Conservation (phyloP, 2,797 vertebrate genomes). For the Antrozous pallidus region DNA sequence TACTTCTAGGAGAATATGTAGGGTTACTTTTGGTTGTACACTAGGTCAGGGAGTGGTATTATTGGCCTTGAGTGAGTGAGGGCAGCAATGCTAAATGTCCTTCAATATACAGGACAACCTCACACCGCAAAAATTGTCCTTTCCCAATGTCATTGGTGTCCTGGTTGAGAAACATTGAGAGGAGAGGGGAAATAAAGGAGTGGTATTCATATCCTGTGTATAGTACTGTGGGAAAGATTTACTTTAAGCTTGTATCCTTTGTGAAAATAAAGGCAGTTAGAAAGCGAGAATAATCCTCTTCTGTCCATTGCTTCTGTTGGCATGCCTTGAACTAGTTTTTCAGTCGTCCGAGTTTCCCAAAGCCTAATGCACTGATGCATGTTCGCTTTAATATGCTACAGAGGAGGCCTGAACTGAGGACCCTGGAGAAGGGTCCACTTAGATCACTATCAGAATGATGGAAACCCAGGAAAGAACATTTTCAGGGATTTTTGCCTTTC, state of each 20-base stretch:
- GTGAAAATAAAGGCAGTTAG: slow-evolving; percentile 6
- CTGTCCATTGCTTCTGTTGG: neutral
- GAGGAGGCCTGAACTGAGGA: neutral
- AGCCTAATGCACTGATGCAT: neutral
- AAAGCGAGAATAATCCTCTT: neutral
- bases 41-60: fast-evolving
- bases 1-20: neutral
- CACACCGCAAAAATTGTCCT: neutral
- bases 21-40: neutral
- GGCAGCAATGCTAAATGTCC: neutral
- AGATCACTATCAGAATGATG: neutral
- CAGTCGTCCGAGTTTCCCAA: neutral
- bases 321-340: neutral
- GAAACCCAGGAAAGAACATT: neutral
- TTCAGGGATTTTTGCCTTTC: neutral
- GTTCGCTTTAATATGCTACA: neutral
- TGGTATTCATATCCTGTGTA: neutral
- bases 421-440: neutral
- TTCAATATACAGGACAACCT: neutral
- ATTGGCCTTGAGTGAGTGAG: neutral
- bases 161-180: neutral
- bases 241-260: neutral
- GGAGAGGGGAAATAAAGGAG: neutral
- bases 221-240: neutral
- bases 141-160: neutral